A percentile compares a stretch with the other conserved stretches of the same genome.
These are phyloP conservation scores for Cheilosia scutellata DNA, from an alignment of 2,888 invertebrate species.

Conservation along the genomic window DNA sequence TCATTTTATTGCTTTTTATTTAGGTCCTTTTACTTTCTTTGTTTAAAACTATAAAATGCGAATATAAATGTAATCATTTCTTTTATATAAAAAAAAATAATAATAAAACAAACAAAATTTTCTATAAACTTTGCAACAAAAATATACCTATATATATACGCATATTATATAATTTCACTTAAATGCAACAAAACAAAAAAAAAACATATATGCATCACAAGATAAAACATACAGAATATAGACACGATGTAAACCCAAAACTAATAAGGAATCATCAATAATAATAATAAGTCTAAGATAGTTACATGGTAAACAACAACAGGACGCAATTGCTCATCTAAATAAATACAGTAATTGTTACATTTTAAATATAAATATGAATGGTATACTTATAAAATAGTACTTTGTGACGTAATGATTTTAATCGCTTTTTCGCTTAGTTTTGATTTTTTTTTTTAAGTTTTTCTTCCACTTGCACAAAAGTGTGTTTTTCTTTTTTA, in stretches of 20 bases:
- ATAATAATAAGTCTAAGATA: slow-evolving; percentile 68
- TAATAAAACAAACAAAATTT: slow-evolving; percentile 42
- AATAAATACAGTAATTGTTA: slow-evolving; percentile 65
- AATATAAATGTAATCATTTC: slow-evolving; percentile 32
- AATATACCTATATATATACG: slow-evolving; percentile 29
- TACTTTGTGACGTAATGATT: slow-evolving; percentile 61
- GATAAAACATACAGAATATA: slow-evolving; percentile 21
- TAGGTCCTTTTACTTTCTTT: slow-evolving; percentile 60
- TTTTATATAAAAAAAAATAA: slow-evolving; percentile 8
- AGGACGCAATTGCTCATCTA: slow-evolving; percentile 74
- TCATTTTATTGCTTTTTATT: slow-evolving; percentile 66
- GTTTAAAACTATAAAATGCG: slow-evolving; percentile 55
- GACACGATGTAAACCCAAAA: slow-evolving; percentile 21
- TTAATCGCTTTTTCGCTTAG: slow-evolving; percentile 17
- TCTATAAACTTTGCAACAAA: slow-evolving; percentile 67
- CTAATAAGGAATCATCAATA: slow-evolving; percentile 53
- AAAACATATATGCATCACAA: slow-evolving; percentile 54
- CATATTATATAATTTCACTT: slow-evolving; percentile 39
- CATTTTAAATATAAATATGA: slow-evolving; percentile 61
- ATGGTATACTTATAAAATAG: slow-evolving; percentile 61
- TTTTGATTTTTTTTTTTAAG: slow-evolving; percentile 44
- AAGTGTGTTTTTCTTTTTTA: background rate
- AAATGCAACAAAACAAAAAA: slow-evolving; percentile 52
- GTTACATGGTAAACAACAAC: slow-evolving; percentile 73
- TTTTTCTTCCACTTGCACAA: slow-evolving; percentile 39